Conservation (phyloP, 1,140 invertebrate genomes). For the Drosophila albomicans region DNA sequence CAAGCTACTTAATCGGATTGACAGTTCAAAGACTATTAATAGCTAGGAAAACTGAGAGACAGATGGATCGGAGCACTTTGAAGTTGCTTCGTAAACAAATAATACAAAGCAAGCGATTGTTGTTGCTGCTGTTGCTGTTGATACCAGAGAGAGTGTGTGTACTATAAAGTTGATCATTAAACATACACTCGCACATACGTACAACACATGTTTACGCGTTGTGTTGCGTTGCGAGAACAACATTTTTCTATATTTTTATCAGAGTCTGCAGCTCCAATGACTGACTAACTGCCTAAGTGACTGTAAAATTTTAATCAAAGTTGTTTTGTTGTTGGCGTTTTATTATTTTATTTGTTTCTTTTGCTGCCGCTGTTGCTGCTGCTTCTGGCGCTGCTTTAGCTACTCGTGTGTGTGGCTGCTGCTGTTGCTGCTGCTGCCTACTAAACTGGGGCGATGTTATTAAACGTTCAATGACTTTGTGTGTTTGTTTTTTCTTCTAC, state of each 20-base stretch:
- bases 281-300: conserved; percentile 8
- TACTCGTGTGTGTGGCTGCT: neutral
- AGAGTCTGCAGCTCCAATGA: conserved; percentile 25
- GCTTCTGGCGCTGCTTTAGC: conserved; percentile 14
- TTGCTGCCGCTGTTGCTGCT: neutral
- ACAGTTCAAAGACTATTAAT: neutral
- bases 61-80: conserved; percentile 18
- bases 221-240: conserved; percentile 27
- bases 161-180: conserved; percentile 37
- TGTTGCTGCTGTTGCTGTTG: conserved; percentile 2
- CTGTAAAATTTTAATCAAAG: conserved; percentile 53
- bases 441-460: conserved; percentile 67
- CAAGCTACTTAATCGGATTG: neutral
- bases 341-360: conserved; percentile 53
- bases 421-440: conserved; percentile 14
- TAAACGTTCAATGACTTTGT: conserved; percentile 67
- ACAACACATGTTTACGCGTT: conserved; percentile 47
- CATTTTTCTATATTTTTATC: conserved; percentile 48
- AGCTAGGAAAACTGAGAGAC: neutral
- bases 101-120: conserved; percentile 24
- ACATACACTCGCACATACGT: conserved; percentile 28
- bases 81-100: conserved; percentile 41
- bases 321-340: conserved; percentile 44
- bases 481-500: conserved; percentile 11
- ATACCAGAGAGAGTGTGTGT: neutral